Conservation (phyloP, 2,888 invertebrate species). For the Parnassius apollo region DNA sequence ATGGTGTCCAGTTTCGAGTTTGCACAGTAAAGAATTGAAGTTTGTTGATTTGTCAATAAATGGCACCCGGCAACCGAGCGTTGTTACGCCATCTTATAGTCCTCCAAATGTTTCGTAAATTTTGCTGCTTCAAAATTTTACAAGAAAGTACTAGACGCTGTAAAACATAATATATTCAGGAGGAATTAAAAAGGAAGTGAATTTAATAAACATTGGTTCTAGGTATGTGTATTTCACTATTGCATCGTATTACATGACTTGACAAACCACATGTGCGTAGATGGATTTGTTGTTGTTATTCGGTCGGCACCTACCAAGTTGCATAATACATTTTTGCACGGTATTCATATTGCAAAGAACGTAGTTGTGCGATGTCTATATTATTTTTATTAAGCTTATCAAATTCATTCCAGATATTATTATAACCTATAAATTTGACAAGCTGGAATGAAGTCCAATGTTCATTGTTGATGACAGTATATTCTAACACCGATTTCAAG, state of each 20-base stretch:
- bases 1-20: slow-evolving; percentile 65
- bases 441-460: slow-evolving; percentile 64
- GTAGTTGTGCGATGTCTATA: slow-evolving; percentile 35
- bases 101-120: slow-evolving; percentile 76
- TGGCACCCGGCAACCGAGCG: slow-evolving; percentile 79
- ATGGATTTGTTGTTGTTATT: slow-evolving; percentile 72
- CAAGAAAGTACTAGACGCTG: slow-evolving; percentile 59
- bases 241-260: slow-evolving; percentile 70
- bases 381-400: slow-evolving; percentile 41
- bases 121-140: slow-evolving; percentile 64
- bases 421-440: slow-evolving; percentile 77
- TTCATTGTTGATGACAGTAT: slow-evolving; percentile 59
- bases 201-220: slow-evolving; percentile 59
- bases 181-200: slow-evolving; percentile 58
- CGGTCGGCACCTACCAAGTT: slow-evolving; percentile 56
- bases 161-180: slow-evolving; percentile 63
- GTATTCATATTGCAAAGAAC: slow-evolving; percentile 43
- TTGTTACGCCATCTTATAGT: slow-evolving; percentile 81
- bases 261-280: slow-evolving; percentile 75
- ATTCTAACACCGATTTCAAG: slow-evolving; percentile 54
- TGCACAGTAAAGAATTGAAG: slow-evolving; percentile 50
- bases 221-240: slow-evolving; percentile 74
- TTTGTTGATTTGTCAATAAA: slow-evolving; percentile 78
- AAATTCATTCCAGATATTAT: slow-evolving; percentile 36
- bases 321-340: slow-evolving; percentile 60